Evolutionary conservation across 2,113 vertebrate species (phyloP), one percentile per base, ranked within the genome.

Genomic region (Dunckerocampus dactyliophorus): DNA sequence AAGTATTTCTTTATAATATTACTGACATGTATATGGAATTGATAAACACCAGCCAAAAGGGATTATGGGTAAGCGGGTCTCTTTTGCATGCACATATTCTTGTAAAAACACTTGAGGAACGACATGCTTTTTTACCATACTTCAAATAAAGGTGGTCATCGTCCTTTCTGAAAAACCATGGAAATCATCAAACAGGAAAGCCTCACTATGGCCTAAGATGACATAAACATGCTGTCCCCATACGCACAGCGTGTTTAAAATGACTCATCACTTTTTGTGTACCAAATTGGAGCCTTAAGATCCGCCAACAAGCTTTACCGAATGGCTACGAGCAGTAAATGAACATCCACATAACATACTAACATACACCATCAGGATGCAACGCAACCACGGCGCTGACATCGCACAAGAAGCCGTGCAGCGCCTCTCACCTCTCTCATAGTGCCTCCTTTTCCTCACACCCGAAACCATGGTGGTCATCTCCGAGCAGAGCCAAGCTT

Each of bases 371-470:
- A 43, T 48, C 68, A 69, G 66, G 72, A 79, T 61, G 76, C 66
- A 72, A 65, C 71, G 51, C 43, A 17, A 75, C 68, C 67, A 60
- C 60, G 72, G 63, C 56, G 70, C 56, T 67, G 70, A 67, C 58
- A 8, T 76, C 67, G 64, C 71, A 54, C 49, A n/a, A 71, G 71
- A 58, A n/a, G 59, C 74, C 45, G 67, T 67, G 75, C 67, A 65
- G 69, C 64, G 66, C 67, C 63, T 51, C 87, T 89, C 82, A 87
- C 87, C 87, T 85, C 82, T 79, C 74, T 85, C 81, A 67, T 67
- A 72, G 69, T 77, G 78, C 68, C 82, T 84, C 81, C 86, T 84
- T 77, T 87, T 88, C 81, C 85, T 87, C 77, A 79, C 69, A 66
- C 69, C 67, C 65, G 81, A 63, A 68, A 66, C 76, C 76, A 81